These are phyloP conservation scores for Onychomys torridus DNA, from an alignment of 2,797 vertebrate genomes.

Conservation along the genomic window DNA sequence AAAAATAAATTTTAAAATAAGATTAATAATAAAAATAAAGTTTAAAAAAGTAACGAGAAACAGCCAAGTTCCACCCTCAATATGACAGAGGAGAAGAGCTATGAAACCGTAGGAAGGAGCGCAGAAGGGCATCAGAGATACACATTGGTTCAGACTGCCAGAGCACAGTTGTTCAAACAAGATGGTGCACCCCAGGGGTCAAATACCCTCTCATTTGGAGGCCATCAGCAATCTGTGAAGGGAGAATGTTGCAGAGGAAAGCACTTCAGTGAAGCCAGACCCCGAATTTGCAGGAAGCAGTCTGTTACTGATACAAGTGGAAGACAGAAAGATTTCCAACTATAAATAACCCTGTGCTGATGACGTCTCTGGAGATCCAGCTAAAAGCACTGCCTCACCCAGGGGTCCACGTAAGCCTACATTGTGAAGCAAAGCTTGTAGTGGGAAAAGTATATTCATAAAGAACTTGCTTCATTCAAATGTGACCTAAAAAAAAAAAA, in stretches of 20 bases:
- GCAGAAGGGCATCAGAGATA: neutral
- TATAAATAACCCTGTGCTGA: neutral
- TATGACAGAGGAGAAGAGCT: neutral
- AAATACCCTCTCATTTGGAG: neutral
- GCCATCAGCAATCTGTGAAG: neutral
- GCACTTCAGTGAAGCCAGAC: neutral
- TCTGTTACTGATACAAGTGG: neutral
- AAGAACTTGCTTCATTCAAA: slow-evolving; percentile 8
- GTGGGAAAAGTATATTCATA: neutral
- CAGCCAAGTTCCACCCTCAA: neutral
- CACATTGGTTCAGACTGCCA: neutral
- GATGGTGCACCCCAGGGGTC: neutral
- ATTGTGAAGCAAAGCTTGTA: neutral
- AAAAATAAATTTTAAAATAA: neutral
- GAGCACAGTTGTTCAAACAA: neutral
- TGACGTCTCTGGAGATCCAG: neutral
- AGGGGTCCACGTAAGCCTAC: neutral
- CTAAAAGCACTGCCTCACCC: neutral
- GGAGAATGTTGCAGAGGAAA: neutral
- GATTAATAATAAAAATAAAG: neutral
- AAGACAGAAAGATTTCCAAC: neutral
- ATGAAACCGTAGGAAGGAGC: neutral
- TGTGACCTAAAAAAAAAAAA: neutral
- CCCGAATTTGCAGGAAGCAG: neutral
- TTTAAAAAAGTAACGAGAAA: neutral